These are phyloP conservation scores for Hemichromis elongatus DNA, from an alignment of 2,113 vertebrate species.

Conservation along the genomic window DNA sequence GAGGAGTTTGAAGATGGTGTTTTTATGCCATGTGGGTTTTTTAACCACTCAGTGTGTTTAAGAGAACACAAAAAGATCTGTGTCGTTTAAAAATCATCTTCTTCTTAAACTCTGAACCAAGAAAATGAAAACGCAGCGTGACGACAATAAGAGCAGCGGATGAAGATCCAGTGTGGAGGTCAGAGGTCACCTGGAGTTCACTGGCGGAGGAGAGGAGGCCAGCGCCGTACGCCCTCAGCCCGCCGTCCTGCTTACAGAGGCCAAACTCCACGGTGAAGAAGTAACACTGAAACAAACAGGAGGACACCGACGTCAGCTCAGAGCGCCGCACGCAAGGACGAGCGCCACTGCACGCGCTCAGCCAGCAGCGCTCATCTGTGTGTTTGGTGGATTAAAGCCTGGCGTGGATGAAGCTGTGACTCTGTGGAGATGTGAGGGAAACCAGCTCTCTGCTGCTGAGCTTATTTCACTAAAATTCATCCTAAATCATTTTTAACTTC, in stretches of 20 bases:
- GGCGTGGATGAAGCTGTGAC: background rate
- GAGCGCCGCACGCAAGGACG: background rate
- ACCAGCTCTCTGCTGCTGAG: no score
- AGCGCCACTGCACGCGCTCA: background rate
- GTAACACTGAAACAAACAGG: background rate
- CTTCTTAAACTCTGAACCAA: background rate
- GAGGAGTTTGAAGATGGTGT: background rate
- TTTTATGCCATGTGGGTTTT: background rate
- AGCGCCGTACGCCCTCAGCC: background rate
- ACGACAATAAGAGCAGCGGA: background rate
- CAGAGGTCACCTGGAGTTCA: conserved; percentile 1
- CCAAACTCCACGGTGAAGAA: conserved; percentile 25
- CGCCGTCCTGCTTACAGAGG: background rate
- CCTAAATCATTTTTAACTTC: no score
- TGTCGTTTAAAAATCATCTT: background rate
- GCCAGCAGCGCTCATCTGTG: background rate
- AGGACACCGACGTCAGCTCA: background rate
- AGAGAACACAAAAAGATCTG: rapidly evolving
- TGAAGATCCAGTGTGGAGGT: background rate
- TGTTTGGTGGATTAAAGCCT: background rate
- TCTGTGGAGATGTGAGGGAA: background rate
- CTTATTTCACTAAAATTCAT: no score
- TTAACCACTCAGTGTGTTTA: background rate
- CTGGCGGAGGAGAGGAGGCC: conserved; percentile 5
- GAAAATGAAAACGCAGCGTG: background rate